Conservation (phyloP, 2,888 invertebrate genomes). For the Nomada hirtipes region DNA sequence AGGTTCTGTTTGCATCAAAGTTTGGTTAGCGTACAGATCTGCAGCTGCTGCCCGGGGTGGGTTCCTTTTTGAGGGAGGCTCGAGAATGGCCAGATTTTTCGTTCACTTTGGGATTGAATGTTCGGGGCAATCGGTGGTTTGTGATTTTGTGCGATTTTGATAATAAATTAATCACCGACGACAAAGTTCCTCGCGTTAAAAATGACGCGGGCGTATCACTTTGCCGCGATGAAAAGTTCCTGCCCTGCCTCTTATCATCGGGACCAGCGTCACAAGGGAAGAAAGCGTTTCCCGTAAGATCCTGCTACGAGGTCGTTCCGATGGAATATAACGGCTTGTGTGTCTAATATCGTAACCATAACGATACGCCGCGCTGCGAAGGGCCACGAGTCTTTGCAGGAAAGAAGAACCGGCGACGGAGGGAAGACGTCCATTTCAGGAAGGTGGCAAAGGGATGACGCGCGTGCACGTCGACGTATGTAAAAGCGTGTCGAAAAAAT, state of each 20-base stretch:
- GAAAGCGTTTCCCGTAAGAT: constrained; percentile 67
- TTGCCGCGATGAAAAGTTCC: constrained; percentile 54
- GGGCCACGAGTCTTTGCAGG: constrained; percentile 63
- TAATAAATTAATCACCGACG: not conserved
- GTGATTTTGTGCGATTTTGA: not conserved
- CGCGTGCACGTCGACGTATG: constrained; percentile 52
- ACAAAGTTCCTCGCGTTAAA: too few relatives aligned
- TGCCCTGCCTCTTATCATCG: constrained; percentile 63
- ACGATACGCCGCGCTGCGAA: constrained; percentile 72
- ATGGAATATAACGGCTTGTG: constrained; percentile 79
- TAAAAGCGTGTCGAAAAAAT: constrained; percentile 47
- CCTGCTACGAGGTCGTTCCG: constrained; percentile 72
- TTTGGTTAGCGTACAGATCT: constrained; percentile 8
- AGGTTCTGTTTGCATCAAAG: not conserved
- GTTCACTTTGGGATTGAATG: not conserved
- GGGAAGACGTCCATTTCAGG: not conserved
- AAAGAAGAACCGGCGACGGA: constrained; percentile 45
- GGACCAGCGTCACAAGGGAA: constrained; percentile 25
- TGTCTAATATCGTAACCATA: constrained; percentile 80
- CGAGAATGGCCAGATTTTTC: not conserved
- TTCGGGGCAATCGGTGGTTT: not conserved
- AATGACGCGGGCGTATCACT: too few relatives aligned
- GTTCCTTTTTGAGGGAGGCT: not conserved
- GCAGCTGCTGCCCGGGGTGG: too few relatives aligned
- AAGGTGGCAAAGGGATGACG: constrained; percentile 22